These are phyloP conservation scores for Phalacrocorax brasilianus DNA, from an alignment of 2,113 vertebrate genomes.

Conservation along the genomic window DNA sequence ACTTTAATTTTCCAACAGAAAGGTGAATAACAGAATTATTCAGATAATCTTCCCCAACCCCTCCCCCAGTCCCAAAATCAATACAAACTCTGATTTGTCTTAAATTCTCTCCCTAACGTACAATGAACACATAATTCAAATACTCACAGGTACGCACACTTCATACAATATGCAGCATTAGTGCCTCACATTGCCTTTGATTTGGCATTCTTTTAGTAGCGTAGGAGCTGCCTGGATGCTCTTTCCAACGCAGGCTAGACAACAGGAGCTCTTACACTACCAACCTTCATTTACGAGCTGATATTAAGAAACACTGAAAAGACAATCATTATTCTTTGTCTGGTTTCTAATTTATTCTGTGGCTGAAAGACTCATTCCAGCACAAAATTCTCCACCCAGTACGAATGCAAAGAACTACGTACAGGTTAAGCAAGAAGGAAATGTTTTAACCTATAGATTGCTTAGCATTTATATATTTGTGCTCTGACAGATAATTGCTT, in stretches of 20 bases:
- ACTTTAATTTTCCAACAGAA: conserved; percentile 66
- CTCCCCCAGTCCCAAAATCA: conserved; percentile 41
- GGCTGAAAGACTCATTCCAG: not conserved
- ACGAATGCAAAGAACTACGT: not conserved
- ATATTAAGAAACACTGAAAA: conserved; percentile 20
- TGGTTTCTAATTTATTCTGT: conserved; percentile 39
- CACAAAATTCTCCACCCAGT: not conserved
- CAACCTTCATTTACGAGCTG: not conserved
- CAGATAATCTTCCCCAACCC: conserved; percentile 31
- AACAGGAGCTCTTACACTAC: not conserved
- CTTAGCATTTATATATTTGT: not conserved
- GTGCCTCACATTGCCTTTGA: not conserved
- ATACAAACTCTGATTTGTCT: conserved; percentile 66
- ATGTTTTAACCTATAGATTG: not conserved
- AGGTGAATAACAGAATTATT: conserved; percentile 65
- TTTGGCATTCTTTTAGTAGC: conserved; percentile 3
- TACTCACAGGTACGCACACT: not conserved
- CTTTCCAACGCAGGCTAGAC: not conserved
- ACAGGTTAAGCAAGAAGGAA: not conserved
- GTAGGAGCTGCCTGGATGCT: not conserved
- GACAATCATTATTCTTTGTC: conserved; percentile 53
- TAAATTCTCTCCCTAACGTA: not conserved
- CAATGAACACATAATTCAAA: conserved; percentile 36
- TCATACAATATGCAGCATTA: not conserved
- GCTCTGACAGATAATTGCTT: not conserved